These are phyloP conservation scores for Actinernus sp. DNA, from an alignment of 92 coral and sea anemone species.

Conservation along the genomic window DNA sequence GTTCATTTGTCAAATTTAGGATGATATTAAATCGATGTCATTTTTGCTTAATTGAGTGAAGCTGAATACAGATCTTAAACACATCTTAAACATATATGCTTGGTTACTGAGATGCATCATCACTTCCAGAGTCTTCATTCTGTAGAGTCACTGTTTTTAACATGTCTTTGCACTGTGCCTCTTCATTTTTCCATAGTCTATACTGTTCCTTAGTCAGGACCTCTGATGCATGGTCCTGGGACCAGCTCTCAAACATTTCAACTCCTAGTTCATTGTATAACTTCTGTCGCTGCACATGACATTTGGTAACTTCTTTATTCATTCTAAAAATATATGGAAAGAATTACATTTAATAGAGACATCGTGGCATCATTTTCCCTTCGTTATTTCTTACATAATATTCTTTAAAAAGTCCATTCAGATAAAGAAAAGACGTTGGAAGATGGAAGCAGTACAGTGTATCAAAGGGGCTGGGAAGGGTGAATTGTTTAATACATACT, in stretches of 20 bases:
- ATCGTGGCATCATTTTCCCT: not conserved
- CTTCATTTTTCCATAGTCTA: constrained; percentile 71
- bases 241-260: constrained; percentile 82
- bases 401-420: no score
- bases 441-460: no score
- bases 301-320: constrained; percentile 82
- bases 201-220: constrained; percentile 72
- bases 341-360: no score
- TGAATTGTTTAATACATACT: no score
- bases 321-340: constrained; percentile 58
- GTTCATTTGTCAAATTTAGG: no score
- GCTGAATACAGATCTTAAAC: no score
- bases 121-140: not conserved
- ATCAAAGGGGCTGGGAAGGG: no score
- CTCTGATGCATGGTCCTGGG: constrained; percentile 84
- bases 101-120: constrained; percentile 4
- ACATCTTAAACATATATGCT: no score
- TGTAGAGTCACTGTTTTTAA: not conserved
- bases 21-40: no score
- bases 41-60: no score
- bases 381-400: no score
- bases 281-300: constrained; percentile 65
- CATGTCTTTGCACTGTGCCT: constrained; percentile 51
- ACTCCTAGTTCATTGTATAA: constrained; percentile 83
- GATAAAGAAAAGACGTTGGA: no score